Conservation (phyloP, 2,888 invertebrate genomes). For the Eudasyphora cyanicolor region DNA sequence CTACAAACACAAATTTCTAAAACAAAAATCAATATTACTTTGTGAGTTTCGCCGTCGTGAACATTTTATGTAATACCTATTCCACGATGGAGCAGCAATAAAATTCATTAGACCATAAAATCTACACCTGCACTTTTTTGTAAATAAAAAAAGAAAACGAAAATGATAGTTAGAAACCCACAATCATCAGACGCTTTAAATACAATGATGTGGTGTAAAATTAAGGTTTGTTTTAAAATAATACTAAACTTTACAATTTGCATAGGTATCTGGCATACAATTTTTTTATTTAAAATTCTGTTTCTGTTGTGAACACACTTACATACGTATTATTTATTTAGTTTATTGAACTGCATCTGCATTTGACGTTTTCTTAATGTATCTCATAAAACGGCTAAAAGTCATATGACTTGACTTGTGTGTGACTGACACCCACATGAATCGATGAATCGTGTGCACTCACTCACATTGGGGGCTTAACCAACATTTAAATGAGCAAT, state of each 20-base stretch:
- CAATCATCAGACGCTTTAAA: neutral
- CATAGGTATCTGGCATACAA: neutral
- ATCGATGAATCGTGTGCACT: too few relatives aligned
- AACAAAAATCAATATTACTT: neutral
- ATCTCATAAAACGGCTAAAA: neutral
- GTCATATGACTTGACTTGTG: neutral
- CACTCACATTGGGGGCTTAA: neutral
- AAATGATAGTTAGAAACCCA: constrained; percentile 14
- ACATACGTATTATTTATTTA: neutral
- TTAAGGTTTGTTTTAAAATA: constrained; percentile 1
- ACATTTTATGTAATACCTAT: neutral
- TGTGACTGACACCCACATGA: neutral
- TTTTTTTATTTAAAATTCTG: neutral
- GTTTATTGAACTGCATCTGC: constrained; percentile 5
- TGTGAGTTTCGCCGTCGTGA: neutral
- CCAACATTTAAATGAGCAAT: neutral
- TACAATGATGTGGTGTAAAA: neutral
- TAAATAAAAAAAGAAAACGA: neutral
- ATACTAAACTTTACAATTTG: neutral
- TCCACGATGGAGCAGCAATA: neutral
- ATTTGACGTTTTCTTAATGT: neutral
- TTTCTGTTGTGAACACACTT: neutral
- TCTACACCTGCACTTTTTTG: constrained; percentile 27
- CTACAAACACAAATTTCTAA: neutral
- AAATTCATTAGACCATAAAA: constrained; percentile 2